Conservation (phyloP, 2,797 vertebrate species). For the Gobio occitaniae region DNA sequence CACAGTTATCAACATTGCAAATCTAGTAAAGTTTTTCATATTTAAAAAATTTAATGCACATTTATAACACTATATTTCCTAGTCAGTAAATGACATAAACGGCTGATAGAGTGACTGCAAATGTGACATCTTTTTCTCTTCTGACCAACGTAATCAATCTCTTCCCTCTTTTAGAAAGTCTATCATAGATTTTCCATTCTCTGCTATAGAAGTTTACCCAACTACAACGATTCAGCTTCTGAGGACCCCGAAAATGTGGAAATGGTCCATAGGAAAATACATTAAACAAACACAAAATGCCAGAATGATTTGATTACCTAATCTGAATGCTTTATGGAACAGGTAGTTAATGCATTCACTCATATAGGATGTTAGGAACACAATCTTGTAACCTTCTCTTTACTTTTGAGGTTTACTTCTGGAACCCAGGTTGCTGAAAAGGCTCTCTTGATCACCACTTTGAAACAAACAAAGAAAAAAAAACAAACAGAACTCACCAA, state of each 20-base stretch:
- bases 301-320: background rate
- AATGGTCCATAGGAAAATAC: background rate
- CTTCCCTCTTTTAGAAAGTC: background rate
- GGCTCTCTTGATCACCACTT: background rate
- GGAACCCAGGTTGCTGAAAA: background rate
- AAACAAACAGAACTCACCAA: slow-evolving; percentile 74
- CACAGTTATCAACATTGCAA: too few species aligned
- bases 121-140: background rate
- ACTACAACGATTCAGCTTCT: background rate
- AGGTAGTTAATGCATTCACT: background rate
- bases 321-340: background rate
- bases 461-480: background rate
- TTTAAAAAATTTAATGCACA: too few species aligned
- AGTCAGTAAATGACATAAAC: too few species aligned
- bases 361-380: background rate
- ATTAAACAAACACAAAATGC: background rate
- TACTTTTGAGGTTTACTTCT: background rate
- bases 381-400: background rate
- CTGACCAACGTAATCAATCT: background rate
- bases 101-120: background rate
- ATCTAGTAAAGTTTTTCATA: too few species aligned
- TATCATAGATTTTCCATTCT: background rate
- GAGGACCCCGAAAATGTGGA: background rate
- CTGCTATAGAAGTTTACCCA: background rate
- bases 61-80: too few species aligned